Conservation (phyloP, 2,888 invertebrate genomes). For the Resseliella maxima region DNA sequence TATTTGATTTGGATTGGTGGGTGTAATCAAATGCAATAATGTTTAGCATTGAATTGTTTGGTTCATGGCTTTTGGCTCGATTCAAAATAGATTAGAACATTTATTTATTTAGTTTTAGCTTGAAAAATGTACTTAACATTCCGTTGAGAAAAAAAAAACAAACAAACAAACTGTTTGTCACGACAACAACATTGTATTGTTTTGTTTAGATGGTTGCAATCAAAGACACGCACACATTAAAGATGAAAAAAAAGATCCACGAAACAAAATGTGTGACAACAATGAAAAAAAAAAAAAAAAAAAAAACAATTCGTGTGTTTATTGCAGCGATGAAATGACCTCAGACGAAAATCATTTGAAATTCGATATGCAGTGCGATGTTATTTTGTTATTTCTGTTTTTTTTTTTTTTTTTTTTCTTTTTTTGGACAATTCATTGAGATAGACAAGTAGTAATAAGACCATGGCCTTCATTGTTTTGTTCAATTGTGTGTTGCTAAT, state of each 20-base stretch:
- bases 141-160: no score
- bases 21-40: neutral
- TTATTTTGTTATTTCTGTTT: neutral
- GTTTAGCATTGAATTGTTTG: neutral
- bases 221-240: neutral
- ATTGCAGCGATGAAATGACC: neutral
- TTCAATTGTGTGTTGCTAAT: conserved; percentile 24
- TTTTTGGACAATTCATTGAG: conserved; percentile 30
- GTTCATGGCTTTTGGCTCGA: neutral
- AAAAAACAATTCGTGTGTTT: no score
- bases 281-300: no score
- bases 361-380: conserved; percentile 6
- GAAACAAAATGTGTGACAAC: no score
- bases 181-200: conserved; percentile 6
- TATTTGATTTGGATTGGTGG: neutral
- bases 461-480: conserved; percentile 49
- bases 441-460: neutral
- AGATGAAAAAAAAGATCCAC: no score
- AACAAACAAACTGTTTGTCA: neutral
- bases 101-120: neutral
- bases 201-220: neutral
- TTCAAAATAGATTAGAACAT: neutral
- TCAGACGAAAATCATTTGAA: neutral
- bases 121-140: neutral
- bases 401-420: neutral